Percentiles rank a stretch among this genome's conserved stretches.
Evolutionary conservation across 2,888 invertebrate species (phyloP).

Genomic region (Entomobrya proxima): DNA sequence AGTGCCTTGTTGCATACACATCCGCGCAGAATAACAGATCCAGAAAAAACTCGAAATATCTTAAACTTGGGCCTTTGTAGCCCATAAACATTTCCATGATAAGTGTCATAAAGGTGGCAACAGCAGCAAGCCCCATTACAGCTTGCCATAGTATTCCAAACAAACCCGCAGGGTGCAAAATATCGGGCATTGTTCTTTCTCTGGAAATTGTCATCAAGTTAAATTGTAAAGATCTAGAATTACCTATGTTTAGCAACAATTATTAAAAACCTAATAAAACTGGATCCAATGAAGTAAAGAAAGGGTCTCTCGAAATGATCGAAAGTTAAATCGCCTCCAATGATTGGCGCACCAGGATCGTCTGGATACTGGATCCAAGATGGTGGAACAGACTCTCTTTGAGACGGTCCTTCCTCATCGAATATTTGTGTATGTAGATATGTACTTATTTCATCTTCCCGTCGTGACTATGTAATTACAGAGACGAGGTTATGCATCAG

Average conservation of each 20-base stretch:
- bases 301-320: constrained; percentile 69
- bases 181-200: constrained; percentile 62
- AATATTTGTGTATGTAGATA: background rate
- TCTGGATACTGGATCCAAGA: constrained; percentile 56
- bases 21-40: constrained; percentile 64
- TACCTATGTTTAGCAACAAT: background rate
- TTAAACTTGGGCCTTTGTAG: constrained; percentile 43
- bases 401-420: background rate
- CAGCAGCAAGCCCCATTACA: constrained; percentile 56
- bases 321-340: constrained; percentile 58
- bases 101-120: constrained; percentile 40
- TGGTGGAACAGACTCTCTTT: constrained; percentile 33
- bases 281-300: constrained; percentile 34
- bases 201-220: background rate
- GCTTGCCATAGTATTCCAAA: constrained; percentile 70
- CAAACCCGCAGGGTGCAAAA: constrained; percentile 70
- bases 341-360: constrained; percentile 34
- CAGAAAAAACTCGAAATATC: constrained; percentile 34
- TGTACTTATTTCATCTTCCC: constrained; percentile 23
- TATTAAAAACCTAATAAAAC: constrained; percentile 47
- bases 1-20: constrained; percentile 65
- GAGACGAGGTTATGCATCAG: background rate
- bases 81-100: constrained; percentile 65
- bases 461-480: background rate
- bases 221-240: background rate